Conservation (phyloP, 2,113 vertebrate genomes). For the Dicaeum eximium region DNA sequence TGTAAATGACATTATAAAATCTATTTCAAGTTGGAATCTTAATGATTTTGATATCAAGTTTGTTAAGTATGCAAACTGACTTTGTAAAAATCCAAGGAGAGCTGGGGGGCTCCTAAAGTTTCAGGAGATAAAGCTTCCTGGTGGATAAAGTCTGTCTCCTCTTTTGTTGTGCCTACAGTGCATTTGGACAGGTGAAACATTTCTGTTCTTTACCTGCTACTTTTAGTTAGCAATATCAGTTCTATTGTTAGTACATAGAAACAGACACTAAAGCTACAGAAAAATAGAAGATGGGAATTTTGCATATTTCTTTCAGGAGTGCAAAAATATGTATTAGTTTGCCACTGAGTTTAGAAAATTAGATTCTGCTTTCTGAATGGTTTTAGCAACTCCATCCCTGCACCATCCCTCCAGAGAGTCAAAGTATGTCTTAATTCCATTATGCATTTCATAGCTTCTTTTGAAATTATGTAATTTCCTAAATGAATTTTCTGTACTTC, state of each 20-base stretch:
- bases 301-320: background rate
- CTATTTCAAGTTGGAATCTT: background rate
- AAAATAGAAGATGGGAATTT: background rate
- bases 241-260: background rate
- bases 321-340: background rate
- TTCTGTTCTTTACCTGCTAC: background rate
- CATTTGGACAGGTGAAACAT: background rate
- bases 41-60: background rate
- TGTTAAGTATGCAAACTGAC: background rate
- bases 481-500: constrained; percentile 18
- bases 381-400: background rate
- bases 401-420: background rate
- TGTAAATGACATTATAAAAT: background rate
- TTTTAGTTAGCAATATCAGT: background rate
- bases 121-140: background rate
- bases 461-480: constrained; percentile 4
- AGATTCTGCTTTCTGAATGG: background rate
- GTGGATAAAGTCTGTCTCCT: background rate
- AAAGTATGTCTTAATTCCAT: background rate
- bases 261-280: background rate
- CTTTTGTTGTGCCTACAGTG: background rate
- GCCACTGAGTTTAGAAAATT: background rate
- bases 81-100: background rate
- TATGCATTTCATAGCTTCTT: background rate
- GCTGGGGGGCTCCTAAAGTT: background rate